Base-by-base conservation (phyloP, 2,797 vertebrate species). In the Cephalopachus bancanus region DNA sequence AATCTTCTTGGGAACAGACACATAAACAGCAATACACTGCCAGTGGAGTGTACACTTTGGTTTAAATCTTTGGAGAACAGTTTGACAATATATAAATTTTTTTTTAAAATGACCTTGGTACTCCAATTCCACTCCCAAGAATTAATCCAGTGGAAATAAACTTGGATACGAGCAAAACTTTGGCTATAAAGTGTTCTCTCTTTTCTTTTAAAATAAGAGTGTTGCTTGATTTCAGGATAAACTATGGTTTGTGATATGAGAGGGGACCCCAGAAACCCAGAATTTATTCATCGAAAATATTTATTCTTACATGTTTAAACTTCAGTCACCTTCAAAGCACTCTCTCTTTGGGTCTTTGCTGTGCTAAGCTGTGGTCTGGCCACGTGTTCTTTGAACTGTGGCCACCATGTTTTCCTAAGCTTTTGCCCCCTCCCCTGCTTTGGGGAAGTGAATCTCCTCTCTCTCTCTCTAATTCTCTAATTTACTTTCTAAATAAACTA, bases 221-320 rank as follows among this genome's bases (percentile, higher is more conserved):
- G 26, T 81, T 84, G n/a, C n/a, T 93, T 94, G 44, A 88, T 94
- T 97, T 88, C 74, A 95, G 85, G 94, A 79, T 91, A 89, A 84
- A 72, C 59, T 69, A 65, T 84, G 30, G 4, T 81, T 92, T 92
- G 28, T 71, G 14, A 65, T 65, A 44, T 44, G 44, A 44, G 44
- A 44, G 44, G 3, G 44, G 44, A 44, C 44, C 44, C 44, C 44
- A 44, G 6, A 44, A 44, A 44, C 44, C 44, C 44, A 44, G 44
- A 44, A 44, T 44, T 44, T 44, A 44, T 44, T 44, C 6, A 44
- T 44, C 44, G 5, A 5, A 44, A 44, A 44, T 44, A 44, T 44
- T 44, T 44, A 5, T 44, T 44, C 44, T 44, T 44, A 44, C 44
- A 44, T 44, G 44, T 44, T 5, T 44, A 44, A 44, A 44, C 44